Conservation (phyloP, 1,140 invertebrate genomes). For the Leptopilina clavipes region DNA sequence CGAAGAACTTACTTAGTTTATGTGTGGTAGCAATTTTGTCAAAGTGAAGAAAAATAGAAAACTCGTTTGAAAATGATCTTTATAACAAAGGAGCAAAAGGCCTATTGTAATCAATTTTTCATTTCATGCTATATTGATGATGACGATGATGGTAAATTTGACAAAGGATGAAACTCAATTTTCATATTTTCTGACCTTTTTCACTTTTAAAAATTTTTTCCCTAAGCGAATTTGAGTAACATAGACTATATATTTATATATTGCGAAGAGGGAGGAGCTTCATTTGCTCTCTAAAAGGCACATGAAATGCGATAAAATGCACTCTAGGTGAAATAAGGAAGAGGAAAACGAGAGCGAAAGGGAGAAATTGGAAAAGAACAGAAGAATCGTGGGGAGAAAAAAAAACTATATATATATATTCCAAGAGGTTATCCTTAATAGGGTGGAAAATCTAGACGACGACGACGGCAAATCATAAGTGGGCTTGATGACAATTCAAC, state of each 20-base stretch:
- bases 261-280: too few relatives aligned
- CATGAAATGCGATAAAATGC: constrained; percentile 29
- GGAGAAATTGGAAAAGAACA: neutral
- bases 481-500: constrained; percentile 12
- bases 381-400: constrained; percentile 8
- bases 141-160: constrained; percentile 3
- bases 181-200: neutral
- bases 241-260: too few relatives aligned
- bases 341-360: neutral
- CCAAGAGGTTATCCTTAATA: constrained; percentile 39
- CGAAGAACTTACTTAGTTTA: too few relatives aligned
- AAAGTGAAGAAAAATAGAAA: too few relatives aligned
- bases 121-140: too few relatives aligned
- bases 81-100: neutral
- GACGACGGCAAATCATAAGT: constrained; percentile 6
- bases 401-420: constrained; percentile 9
- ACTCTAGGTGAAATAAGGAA: constrained; percentile 2
- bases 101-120: neutral
- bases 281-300: constrained; percentile 13
- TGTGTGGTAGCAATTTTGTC: too few relatives aligned
- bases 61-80: too few relatives aligned
- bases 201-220: neutral
- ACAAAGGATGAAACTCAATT: constrained; percentile 16
- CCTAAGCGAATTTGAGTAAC: constrained; percentile 16
- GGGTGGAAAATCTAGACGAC: constrained; percentile 48